phyloP scores from a whole-genome alignment of 2,797 vertebrate genomes.

The Trematomus bernacchii region DNA sequence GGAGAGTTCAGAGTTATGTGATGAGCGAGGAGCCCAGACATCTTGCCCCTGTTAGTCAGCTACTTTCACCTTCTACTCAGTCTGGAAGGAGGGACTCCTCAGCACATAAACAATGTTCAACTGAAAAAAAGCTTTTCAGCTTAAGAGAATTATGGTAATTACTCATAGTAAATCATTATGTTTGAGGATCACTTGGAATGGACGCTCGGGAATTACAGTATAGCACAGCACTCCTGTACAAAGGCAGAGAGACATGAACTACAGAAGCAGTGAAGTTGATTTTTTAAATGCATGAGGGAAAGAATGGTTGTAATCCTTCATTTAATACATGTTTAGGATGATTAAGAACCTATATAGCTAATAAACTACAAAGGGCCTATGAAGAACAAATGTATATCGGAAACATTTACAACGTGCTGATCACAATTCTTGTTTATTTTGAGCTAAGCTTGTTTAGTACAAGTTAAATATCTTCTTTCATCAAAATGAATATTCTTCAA shows the following conservation, averaged over 20 bases:
- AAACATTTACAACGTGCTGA: not conserved
- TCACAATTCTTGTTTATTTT: not conserved
- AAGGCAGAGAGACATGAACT: not conserved
- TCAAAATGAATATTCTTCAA: not conserved
- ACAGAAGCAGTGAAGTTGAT: not conserved
- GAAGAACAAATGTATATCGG: not conserved
- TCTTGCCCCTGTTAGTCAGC: slow-evolving; percentile 6
- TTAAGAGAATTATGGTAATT: slow-evolving; percentile 10
- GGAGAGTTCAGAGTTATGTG: slow-evolving; percentile 8
- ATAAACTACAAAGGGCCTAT: not conserved
- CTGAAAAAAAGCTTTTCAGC: not conserved
- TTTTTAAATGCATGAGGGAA: not conserved
- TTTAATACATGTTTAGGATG: not conserved
- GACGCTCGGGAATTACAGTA: not conserved
- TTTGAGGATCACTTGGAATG: slow-evolving; percentile 7
- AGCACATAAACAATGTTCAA: not conserved
- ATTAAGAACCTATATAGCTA: not conserved
- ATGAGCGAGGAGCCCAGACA: slow-evolving; percentile 13
- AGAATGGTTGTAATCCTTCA: not conserved
- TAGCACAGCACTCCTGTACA: not conserved
- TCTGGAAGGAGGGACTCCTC: not conserved
- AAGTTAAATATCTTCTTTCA: no score
- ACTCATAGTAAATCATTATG: slow-evolving; percentile 1
- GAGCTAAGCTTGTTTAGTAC: no score
- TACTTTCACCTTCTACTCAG: slow-evolving; percentile 19